These are phyloP conservation scores for Drosophila sturtevanti DNA, from an alignment of 1,140 invertebrate species.

Conservation along the genomic window DNA sequence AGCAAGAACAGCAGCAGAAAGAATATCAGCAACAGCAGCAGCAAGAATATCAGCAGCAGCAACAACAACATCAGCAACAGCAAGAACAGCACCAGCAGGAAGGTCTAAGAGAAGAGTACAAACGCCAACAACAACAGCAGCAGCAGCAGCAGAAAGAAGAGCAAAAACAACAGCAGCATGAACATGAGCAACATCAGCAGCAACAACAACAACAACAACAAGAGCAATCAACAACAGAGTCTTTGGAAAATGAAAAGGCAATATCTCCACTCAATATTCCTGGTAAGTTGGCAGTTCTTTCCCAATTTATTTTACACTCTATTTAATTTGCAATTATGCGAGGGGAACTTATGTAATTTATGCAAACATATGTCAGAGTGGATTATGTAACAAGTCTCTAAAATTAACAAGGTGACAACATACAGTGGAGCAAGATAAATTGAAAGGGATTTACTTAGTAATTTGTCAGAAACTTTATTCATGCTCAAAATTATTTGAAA, in stretches of 20 bases:
- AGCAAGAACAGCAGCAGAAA: conserved; percentile 35
- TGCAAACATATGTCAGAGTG: conserved; percentile 75
- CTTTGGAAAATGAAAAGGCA: conserved; percentile 24
- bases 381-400: conserved; percentile 71
- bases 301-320: conserved; percentile 60
- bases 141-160: conserved; percentile 27
- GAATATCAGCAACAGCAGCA: conserved; percentile 30
- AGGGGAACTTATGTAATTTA: conserved; percentile 52
- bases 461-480: background rate
- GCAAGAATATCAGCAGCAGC: conserved; percentile 24
- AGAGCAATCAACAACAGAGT: background rate
- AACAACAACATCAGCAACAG: conserved; percentile 29
- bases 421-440: conserved; percentile 42
- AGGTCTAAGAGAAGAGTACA: no score
- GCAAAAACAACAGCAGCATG: conserved; percentile 23
- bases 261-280: conserved; percentile 44
- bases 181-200: conserved; percentile 17
- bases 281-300: conserved; percentile 64
- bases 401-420: conserved; percentile 24
- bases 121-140: conserved; percentile 23
- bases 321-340: conserved; percentile 76
- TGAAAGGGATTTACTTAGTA: no score
- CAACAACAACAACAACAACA: conserved; percentile 21
- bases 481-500: no score
- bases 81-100: conserved; percentile 55